Percentiles rank a stretch among this genome's conserved stretches.
Conservation (phyloP, 1,140 invertebrate species). For the Hirudo medicinalis region DNA sequence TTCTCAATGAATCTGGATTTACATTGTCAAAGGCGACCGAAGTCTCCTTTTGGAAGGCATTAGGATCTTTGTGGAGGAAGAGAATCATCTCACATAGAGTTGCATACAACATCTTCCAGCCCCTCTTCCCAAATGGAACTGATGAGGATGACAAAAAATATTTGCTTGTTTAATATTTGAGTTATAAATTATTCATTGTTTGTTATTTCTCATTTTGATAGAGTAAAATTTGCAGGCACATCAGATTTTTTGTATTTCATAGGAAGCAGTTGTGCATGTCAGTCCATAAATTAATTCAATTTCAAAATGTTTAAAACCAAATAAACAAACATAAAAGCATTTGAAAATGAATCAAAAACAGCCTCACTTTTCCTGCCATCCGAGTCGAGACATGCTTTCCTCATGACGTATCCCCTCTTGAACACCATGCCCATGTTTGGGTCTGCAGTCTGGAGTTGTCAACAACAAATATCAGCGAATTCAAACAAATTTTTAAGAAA, state of each 20-base stretch:
- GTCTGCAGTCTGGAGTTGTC: constrained; percentile 49
- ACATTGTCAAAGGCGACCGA: constrained; percentile 40
- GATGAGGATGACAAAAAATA: constrained; percentile 17
- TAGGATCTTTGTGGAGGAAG: constrained; percentile 87
- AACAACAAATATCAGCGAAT: too few species aligned
- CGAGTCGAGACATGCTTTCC: constrained; percentile 84
- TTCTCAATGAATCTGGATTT: constrained; percentile 59
- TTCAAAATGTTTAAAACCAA: not conserved
- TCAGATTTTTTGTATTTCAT: not conserved
- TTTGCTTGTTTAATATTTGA: too few species aligned
- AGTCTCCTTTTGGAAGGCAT: constrained; percentile 70
- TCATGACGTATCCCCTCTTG: constrained; percentile 95
- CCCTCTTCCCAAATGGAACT: constrained; percentile 90
- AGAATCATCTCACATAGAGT: constrained; percentile 84
- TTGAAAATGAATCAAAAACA: too few species aligned
- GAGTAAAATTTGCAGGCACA: not conserved
- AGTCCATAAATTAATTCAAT: not conserved
- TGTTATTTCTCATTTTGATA: too few species aligned
- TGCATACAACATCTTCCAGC: constrained; percentile 98
- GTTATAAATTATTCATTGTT: too few species aligned
- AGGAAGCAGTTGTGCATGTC: not conserved
- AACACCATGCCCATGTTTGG: constrained; percentile 73
- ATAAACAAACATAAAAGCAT: not conserved
- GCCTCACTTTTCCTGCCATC: constrained; percentile 87
- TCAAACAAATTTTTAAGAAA: too few species aligned